Base-by-base conservation (phyloP, 2,113 vertebrate species). In the Oryzias celebensis region DNA sequence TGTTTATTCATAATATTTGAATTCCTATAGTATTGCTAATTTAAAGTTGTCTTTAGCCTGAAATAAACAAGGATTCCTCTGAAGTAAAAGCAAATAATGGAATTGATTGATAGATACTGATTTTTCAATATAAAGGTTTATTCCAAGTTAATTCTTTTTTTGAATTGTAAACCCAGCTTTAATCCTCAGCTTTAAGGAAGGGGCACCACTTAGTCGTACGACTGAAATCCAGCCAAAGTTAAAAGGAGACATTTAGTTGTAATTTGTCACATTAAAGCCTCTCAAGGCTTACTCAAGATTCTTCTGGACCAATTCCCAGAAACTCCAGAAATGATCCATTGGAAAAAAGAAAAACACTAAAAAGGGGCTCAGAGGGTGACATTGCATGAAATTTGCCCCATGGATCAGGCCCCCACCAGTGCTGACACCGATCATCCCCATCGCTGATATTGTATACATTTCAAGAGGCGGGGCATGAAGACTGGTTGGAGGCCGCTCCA, bases 401-500 rank as follows among this genome's bases (percentile, higher is more conserved):
- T 89, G 87, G 85, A 87, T 78, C 77, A n/a, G 20, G 61, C 31
- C 61, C 52, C 17, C 70, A 62, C 78, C 83, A 86, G 79, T 71
- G 18, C 61, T 82, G 90, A 82, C 84, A 85, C 84, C 60, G 80
- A 85, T 89, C 91, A 84, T 78, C 89, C 88, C 81, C 62, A 65
- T 69, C 83, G 78, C 75, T 51, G 49, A 74, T 79, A 84, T 84
- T 86, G 85, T 91, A 89, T 90, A 89, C 78, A 88, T 88, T 87
- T 36, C 10, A 84, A 69, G 74, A 28, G 64, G 48, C 51, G 53
- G 83, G 80, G 78, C 81, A 78, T 78, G 83, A 75, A 80, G 88
- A 91, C 90, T 91, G 87, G 89, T 16, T 36, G 55, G 76, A 88
- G 85, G 74, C 75, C 68, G 83, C 80, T 85, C 85, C 88, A 88